Percentiles rank a stretch among this genome's conserved stretches.
Conservation (phyloP, 2,888 invertebrate genomes). For the Dryobotodes eremita region DNA sequence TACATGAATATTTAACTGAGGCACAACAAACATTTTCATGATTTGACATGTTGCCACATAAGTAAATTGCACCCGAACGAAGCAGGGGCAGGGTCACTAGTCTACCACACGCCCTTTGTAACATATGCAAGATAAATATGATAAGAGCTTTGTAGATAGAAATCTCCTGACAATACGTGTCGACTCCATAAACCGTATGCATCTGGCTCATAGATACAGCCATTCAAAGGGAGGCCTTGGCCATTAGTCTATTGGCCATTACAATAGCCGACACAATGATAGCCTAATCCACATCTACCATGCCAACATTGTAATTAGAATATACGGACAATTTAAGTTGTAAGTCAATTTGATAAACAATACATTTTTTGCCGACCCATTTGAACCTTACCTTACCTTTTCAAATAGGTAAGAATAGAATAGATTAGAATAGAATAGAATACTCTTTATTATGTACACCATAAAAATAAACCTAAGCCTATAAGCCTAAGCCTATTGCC, state of each 20-base stretch:
- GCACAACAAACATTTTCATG: neutral
- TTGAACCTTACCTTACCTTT: neutral
- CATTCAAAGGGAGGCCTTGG: neutral
- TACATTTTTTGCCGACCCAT: neutral
- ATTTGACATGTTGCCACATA: neutral
- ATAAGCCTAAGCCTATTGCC: too few relatives aligned
- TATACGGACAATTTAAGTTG: too few relatives aligned
- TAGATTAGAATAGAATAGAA: too few relatives aligned
- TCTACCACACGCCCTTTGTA: too few relatives aligned
- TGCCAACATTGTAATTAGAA: neutral
- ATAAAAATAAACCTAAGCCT: too few relatives aligned
- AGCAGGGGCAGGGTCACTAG: too few relatives aligned
- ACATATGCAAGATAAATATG: neutral
- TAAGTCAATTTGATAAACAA: neutral
- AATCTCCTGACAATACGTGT: neutral
- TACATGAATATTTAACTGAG: neutral
- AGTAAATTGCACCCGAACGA: neutral
- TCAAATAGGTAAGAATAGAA: too few relatives aligned
- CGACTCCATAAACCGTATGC: neutral
- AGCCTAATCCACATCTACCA: neutral
- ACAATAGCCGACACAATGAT: neutral
- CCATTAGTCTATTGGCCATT: neutral
- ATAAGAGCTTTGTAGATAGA: too few relatives aligned
- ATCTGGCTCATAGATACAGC: neutral
- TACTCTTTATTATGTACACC: too few relatives aligned